Base-by-base conservation (phyloP, 2,113 vertebrate genomes). In the Pomatostomus ruficeps region DNA sequence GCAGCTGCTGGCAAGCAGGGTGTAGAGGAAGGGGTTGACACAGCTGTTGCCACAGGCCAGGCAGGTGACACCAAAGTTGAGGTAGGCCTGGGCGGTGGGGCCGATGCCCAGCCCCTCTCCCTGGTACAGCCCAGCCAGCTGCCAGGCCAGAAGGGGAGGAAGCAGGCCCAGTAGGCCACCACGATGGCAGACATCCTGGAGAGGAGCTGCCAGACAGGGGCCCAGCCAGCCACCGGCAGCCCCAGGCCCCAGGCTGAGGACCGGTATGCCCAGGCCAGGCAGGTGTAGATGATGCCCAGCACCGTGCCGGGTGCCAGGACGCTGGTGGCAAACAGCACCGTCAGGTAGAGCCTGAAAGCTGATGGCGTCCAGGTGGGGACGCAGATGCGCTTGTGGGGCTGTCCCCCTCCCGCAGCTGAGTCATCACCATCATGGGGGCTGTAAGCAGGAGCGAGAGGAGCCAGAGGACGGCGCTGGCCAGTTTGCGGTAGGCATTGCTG, bases 101-200 rank as follows among this genome's bases (percentile, higher is more conserved):
- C 98, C 81, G 4, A 99, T 83, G 45, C 89, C 97, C 77, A 98
- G 93, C 15, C 96, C 86, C 57, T 98, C 96, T 0, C 94, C 85
- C 20, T 96, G 89, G 75, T 99, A 99, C 3, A 98, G 95, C 67
- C 98, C 77, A 0, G 97, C 97, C 35, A 99, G 96, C 95, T 99
- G 99, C 98, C 98, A 99, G 48, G 96, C 97, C 99, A 99, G 91
- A 99, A 99, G 9, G 98, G 98, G 49, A 99, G 92, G 88, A 99
- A 99, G 86, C 99, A 99, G 25, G 98, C 97, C 98, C 98, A 99
- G 89, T 98, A 98, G 11, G 96, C 97, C 72, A 98, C 92, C 6
- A 99, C 91, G 1, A 99, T 98, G 97, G 97, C 88, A 10, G 98
- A 98, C 83, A 99, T 98, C 97, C 98, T 98, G 4, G 95, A 96